A percentile compares a stretch with the other conserved stretches of the same genome.
These are phyloP conservation scores for Agraylea sexmaculata DNA, from an alignment of 1,140 invertebrate genomes.

Conservation along the genomic window DNA sequence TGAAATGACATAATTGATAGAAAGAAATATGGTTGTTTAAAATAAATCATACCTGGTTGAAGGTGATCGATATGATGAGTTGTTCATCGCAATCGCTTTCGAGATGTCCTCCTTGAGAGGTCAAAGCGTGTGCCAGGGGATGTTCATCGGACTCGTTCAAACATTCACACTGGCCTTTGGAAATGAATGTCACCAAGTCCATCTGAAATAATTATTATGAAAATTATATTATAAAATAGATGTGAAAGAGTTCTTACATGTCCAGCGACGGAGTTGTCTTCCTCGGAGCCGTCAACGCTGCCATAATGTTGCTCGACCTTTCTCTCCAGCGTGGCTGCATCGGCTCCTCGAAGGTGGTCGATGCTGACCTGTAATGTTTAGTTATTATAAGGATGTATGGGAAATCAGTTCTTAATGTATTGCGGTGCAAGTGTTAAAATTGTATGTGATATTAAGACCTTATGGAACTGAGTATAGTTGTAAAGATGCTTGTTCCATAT, in stretches of 20 bases:
- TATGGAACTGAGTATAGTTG: neutral
- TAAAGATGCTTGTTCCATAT: neutral
- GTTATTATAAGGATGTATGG: conserved; percentile 8
- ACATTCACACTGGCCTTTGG: conserved; percentile 85
- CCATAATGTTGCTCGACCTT: conserved; percentile 86
- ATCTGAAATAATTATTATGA: conserved; percentile 50
- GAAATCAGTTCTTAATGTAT: conserved; percentile 1
- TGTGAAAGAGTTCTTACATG: conserved; percentile 49
- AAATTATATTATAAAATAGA: conserved; percentile 4
- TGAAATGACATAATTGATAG: neutral
- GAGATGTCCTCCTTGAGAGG: conserved; percentile 61
- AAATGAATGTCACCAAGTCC: conserved; percentile 79
- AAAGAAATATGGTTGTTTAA: neutral
- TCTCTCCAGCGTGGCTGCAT: conserved; percentile 65
- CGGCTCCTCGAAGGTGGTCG: conserved; percentile 72
- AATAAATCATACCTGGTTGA: conserved; percentile 55
- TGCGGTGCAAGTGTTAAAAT: too few species aligned
- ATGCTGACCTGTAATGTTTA: conserved; percentile 52
- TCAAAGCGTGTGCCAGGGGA: conserved; percentile 62
- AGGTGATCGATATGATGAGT: conserved; percentile 84
- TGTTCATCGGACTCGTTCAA: conserved; percentile 95
- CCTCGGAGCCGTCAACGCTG: conserved; percentile 47
- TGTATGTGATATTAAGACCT: too few species aligned
- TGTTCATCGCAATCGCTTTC: conserved; percentile 93
- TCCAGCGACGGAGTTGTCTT: conserved; percentile 56